phyloP scores from a whole-genome alignment of 2,797 vertebrate species.

The Hydrocynus forskahlii region DNA sequence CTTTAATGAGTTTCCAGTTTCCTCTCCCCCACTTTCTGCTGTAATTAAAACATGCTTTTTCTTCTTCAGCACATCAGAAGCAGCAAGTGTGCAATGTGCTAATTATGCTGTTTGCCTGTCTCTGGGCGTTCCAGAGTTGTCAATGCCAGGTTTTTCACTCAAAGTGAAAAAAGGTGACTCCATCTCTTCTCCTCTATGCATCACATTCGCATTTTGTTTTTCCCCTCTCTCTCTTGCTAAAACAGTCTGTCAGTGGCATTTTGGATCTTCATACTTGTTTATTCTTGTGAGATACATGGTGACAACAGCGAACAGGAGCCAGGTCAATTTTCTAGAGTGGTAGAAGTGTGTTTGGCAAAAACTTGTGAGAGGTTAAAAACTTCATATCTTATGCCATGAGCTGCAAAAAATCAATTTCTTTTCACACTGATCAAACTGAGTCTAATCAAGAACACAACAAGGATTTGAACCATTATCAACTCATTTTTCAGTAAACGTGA shows the following conservation, averaged over 20 bases:
- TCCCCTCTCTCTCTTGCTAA: not conserved
- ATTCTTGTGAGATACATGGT: not conserved
- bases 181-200: not conserved
- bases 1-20: conserved; percentile 26
- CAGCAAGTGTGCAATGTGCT: not conserved
- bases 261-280: not conserved
- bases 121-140: not conserved
- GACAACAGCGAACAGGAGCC: too few relatives aligned
- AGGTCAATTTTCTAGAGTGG: too few relatives aligned
- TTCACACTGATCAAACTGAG: too few relatives aligned
- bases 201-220: not conserved
- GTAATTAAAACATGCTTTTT: conserved; percentile 31
- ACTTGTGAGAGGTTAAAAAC: too few relatives aligned
- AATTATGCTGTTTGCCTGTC: not conserved
- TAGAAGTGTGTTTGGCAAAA: too few relatives aligned
- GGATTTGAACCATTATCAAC: too few relatives aligned
- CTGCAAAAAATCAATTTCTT: too few relatives aligned
- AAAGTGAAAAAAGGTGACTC: not conserved
- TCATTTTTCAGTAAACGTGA: too few relatives aligned
- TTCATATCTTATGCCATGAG: too few relatives aligned
- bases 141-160: conserved; percentile 13
- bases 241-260: not conserved
- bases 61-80: conserved; percentile 39
- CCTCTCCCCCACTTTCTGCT: conserved; percentile 26
- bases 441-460: too few relatives aligned